Conservation (phyloP, 23 tunicate species). For the Ciona savignyi region DNA sequence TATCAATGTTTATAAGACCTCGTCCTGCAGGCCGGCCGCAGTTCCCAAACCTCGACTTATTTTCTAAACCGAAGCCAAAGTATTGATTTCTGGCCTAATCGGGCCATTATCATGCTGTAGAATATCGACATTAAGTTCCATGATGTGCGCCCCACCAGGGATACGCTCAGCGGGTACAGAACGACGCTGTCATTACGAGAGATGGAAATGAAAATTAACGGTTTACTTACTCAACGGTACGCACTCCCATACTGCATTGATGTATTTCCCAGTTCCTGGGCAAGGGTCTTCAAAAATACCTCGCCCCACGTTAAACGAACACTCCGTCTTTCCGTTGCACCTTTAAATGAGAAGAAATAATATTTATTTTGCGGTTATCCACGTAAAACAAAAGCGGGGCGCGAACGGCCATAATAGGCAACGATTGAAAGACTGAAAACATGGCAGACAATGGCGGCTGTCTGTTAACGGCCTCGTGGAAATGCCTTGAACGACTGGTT, state of each 20-base stretch:
- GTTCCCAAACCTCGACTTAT: background rate
- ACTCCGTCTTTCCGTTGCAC: slow-evolving; percentile 57
- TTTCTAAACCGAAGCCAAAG: background rate
- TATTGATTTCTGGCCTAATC: background rate
- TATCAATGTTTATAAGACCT: background rate
- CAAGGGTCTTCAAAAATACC: slow-evolving; percentile 64
- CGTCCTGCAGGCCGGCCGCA: background rate
- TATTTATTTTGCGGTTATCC: background rate
- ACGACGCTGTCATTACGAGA: too few species aligned
- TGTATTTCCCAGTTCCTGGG: slow-evolving; percentile 69
- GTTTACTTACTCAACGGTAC: slow-evolving; percentile 56
- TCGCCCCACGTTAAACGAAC: slow-evolving; percentile 39
- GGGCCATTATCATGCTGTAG: background rate
- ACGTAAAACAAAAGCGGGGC: background rate
- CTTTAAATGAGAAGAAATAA: slow-evolving; percentile 14
- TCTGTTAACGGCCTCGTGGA: background rate
- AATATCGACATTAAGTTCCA: background rate
- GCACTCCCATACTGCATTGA: slow-evolving; percentile 49
- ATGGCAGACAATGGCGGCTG: background rate
- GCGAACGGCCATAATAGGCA: background rate
- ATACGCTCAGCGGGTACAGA: too few species aligned
- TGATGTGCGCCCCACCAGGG: background rate
- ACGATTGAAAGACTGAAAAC: background rate
- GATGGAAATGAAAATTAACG: too few species aligned
- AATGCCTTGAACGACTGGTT: background rate